These are phyloP conservation scores for Polymixis lichenea DNA, from an alignment of 2,888 invertebrate genomes.

Conservation along the genomic window DNA sequence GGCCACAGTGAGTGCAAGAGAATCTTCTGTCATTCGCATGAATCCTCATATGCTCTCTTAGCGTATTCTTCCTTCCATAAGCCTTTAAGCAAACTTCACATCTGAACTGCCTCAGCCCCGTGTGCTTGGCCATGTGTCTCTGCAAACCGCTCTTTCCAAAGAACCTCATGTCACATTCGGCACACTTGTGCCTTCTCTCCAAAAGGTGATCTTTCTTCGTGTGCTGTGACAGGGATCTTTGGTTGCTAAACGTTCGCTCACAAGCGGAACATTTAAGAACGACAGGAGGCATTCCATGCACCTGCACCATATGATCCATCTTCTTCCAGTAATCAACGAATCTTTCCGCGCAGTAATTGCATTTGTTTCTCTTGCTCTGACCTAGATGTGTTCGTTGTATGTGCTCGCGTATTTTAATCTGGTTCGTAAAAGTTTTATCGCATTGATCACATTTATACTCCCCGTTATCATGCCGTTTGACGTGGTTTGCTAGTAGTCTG, in stretches of 20 bases:
- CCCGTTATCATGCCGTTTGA: conserved; percentile 74
- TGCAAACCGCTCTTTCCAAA: conserved; percentile 71
- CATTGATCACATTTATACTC: conserved; percentile 77
- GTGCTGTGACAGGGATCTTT: conserved; percentile 74
- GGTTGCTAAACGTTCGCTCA: conserved; percentile 75
- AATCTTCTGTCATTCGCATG: conserved; percentile 72
- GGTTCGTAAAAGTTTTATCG: conserved; percentile 72
- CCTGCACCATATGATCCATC: conserved; percentile 77
- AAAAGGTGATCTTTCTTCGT: conserved; percentile 82
- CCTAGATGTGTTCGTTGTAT: conserved; percentile 63
- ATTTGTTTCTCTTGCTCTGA: conserved; percentile 71
- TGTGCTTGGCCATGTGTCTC: conserved; percentile 79
- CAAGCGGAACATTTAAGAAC: conserved; percentile 79
- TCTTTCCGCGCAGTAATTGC: conserved; percentile 73
- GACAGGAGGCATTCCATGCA: conserved; percentile 74
- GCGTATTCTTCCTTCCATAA: conserved; percentile 75
- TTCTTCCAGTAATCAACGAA: conserved; percentile 79
- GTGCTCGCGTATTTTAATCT: conserved; percentile 64
- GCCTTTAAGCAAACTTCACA: conserved; percentile 80
- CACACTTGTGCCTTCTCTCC: conserved; percentile 82
- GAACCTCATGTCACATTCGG: conserved; percentile 83
- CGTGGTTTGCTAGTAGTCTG: conserved; percentile 70
- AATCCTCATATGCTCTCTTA: conserved; percentile 78
- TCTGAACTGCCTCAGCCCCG: conserved; percentile 73
- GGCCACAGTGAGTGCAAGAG: conserved; percentile 70